phyloP scores from a whole-genome alignment of 1,140 invertebrate species.

The Rhyzopertha dominica region DNA sequence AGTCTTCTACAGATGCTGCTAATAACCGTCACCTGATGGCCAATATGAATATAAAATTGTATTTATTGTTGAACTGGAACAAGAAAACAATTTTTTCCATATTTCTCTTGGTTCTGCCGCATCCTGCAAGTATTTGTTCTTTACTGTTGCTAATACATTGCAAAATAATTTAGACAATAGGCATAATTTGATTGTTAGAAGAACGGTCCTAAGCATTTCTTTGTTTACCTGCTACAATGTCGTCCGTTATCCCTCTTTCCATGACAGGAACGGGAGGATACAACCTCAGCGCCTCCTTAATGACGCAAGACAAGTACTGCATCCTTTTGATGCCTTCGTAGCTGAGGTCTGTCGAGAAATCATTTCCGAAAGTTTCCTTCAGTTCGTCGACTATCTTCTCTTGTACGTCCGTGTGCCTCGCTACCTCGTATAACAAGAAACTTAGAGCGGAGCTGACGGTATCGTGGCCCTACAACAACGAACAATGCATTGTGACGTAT shows the following conservation, averaged over 20 bases:
- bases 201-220: too few relatives aligned
- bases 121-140: too few relatives aligned
- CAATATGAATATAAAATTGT: too few relatives aligned
- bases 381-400: conserved; percentile 58
- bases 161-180: too few relatives aligned
- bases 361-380: conserved; percentile 49
- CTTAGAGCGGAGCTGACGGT: conserved; percentile 61
- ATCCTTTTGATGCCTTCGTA: conserved; percentile 56
- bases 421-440: conserved; percentile 56
- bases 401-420: conserved; percentile 57
- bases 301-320: conserved; percentile 59
- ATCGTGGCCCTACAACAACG: conserved; percentile 55
- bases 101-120: too few relatives aligned
- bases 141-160: too few relatives aligned
- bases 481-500: neutral
- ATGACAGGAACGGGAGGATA: conserved; percentile 65
- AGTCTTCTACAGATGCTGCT: too few relatives aligned
- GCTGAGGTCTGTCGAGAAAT: conserved; percentile 25
- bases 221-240: conserved; percentile 27
- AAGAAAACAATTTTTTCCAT: too few relatives aligned
- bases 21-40: too few relatives aligned
- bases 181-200: too few relatives aligned
- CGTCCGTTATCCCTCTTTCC: conserved; percentile 51
- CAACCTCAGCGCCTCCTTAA: conserved; percentile 58
- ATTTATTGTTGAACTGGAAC: too few relatives aligned